Evolutionary conservation across 2,113 vertebrate species (phyloP), one percentile per base, ranked within the genome.

Genomic region (Ploceus nigricollis): DNA sequence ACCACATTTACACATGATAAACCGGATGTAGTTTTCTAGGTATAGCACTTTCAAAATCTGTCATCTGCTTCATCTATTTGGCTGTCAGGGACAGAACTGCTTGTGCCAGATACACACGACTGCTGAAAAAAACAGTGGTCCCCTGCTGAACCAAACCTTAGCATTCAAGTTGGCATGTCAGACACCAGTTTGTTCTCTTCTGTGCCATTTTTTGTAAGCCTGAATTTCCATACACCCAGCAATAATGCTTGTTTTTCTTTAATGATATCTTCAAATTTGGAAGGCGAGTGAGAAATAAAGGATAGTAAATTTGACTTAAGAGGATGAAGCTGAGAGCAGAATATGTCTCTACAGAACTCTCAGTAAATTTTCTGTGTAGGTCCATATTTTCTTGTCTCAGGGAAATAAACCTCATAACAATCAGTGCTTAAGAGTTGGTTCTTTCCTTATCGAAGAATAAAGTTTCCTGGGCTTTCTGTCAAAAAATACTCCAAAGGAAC

Each of bases 81-180:
- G 42, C n/a, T 75, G 60, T 50, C 47, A 30, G 51, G 47, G 60
- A 15, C 21, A 86, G 64, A 94, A 69, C 28, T 68, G 48, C 39
- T 44, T n/a, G 33, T 51, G 19, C 35, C 25, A 42, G 45, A 42
- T 8, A 63, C 1, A 44, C 12, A 47, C 1, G 2, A 37, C 35
- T 9, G 3, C 33, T 28, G 39, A 57, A 51, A 15, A 54, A 58
- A 65, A 4, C 21, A 27, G 22, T 11, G 11, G 13, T 47, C 35
- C 51, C 25, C 21, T 53, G 60, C 61, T 51, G 42, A 37, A 64
- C 20, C 33, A 5, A 82, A 48, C 10, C 31, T 47, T 5, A 19
- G 20, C 1, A 0, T 51, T 35, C 73, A 60, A 23, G 12, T 2
- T 22, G 25, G 17, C 17, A 0, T 24, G 22, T 25, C 50, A 60